phyloP scores from a whole-genome alignment of 1,140 invertebrate genomes.

The Andricus grossulariae region DNA sequence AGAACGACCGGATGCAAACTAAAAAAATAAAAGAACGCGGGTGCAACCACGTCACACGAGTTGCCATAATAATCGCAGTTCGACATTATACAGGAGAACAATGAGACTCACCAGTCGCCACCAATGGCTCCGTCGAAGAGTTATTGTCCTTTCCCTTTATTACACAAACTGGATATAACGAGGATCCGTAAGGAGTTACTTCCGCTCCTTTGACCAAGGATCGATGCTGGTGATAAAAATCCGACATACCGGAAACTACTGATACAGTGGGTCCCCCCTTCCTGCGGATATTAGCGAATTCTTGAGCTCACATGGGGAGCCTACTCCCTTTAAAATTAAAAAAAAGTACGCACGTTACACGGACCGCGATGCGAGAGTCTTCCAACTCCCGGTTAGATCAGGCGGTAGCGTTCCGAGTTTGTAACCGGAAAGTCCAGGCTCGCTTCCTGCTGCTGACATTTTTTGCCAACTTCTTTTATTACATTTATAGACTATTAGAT shows the following conservation, averaged over 20 bases:
- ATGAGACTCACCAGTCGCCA: constrained; percentile 22
- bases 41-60: constrained; percentile 21
- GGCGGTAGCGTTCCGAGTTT: too few species aligned
- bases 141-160: constrained; percentile 28
- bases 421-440: too few species aligned
- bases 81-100: background rate
- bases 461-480: too few species aligned
- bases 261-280: background rate
- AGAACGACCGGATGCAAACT: constrained; percentile 53
- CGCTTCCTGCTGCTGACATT: too few species aligned
- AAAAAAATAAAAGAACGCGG: constrained; percentile 55
- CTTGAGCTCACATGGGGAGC: background rate
- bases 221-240: constrained; percentile 3
- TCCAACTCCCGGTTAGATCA: too few species aligned
- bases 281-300: background rate
- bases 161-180: constrained; percentile 9
- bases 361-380: too few species aligned
- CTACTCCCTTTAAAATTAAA: too few species aligned
- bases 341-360: too few species aligned
- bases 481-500: too few species aligned
- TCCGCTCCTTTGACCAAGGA: background rate
- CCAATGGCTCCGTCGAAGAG: constrained; percentile 13
- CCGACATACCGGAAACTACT: background rate
- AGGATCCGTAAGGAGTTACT: constrained; percentile 23
- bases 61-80: background rate